phyloP scores from a whole-genome alignment of 2,888 invertebrate species.

The Apamea anceps region DNA sequence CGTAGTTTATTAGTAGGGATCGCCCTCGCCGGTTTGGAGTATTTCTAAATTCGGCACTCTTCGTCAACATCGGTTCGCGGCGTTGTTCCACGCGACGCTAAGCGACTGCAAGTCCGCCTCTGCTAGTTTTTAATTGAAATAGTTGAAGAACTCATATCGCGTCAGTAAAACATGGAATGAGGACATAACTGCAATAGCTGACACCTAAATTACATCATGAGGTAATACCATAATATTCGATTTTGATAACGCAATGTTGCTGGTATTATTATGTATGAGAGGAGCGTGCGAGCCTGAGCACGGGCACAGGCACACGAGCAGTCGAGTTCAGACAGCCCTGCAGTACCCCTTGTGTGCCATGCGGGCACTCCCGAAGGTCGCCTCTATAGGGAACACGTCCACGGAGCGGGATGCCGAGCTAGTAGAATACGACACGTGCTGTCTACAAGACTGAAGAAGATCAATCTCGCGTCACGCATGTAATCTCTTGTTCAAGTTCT shows the following conservation, averaged over 20 bases:
- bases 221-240: neutral
- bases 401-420: no score
- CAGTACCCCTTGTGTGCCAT: neutral
- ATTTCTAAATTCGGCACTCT: neutral
- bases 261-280: neutral
- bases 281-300: neutral
- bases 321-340: neutral
- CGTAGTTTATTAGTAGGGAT: slow-evolving; percentile 3
- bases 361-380: neutral
- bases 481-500: neutral
- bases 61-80: neutral
- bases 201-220: neutral
- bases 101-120: neutral
- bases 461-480: neutral
- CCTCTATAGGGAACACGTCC: no score
- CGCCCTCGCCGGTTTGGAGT: neutral
- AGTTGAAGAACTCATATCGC: neutral
- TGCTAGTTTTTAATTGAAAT: slow-evolving; percentile 7
- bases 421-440: neutral
- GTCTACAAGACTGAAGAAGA: neutral
- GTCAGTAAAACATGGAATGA: neutral
- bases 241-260: neutral
- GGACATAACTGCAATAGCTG: neutral
- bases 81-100: neutral
- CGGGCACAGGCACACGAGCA: neutral